Percentiles rank a stretch among this genome's conserved stretches.
These are phyloP conservation scores for Drosophila demipolita DNA, from an alignment of 2,888 invertebrate genomes.

Conservation along the genomic window DNA sequence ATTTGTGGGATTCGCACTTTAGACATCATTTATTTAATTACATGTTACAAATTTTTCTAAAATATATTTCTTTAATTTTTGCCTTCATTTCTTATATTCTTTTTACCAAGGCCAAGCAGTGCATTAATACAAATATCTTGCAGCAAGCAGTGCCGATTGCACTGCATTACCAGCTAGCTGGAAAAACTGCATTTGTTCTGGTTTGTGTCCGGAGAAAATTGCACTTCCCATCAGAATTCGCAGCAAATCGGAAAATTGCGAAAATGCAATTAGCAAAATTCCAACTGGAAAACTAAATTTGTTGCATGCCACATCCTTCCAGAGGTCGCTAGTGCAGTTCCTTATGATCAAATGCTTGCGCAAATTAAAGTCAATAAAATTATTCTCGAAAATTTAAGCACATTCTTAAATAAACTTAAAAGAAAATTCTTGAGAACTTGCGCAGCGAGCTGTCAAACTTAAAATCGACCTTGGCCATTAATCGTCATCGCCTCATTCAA, in stretches of 20 bases:
- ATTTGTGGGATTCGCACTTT: not conserved
- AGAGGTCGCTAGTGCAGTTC: constrained; percentile 45
- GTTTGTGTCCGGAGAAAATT: constrained; percentile 64
- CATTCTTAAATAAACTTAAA: not conserved
- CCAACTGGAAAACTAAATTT: constrained; percentile 30
- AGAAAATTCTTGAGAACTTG: constrained; percentile 14
- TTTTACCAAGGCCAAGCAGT: constrained; percentile 36
- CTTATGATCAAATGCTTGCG: not conserved
- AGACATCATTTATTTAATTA: not conserved
- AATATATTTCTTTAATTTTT: not conserved
- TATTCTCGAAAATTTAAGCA: constrained; percentile 11
- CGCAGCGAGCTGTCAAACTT: constrained; percentile 60
- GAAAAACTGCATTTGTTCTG: constrained; percentile 35
- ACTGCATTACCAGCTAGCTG: constrained; percentile 50
- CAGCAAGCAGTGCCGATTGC: constrained; percentile 50
- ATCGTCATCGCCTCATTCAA: constrained; percentile 71
- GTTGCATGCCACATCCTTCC: not conserved
- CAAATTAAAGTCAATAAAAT: constrained; percentile 26
- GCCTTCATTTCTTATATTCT: not conserved
- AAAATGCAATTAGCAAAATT: not conserved
- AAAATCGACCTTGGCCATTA: constrained; percentile 82
- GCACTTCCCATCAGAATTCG: constrained; percentile 44
- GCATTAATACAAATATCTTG: not conserved
- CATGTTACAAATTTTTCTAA: not conserved
- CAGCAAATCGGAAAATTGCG: constrained; percentile 22